Evolutionary conservation across 2,113 vertebrate species (phyloP).

Genomic region (Microcebus jonahi): DNA sequence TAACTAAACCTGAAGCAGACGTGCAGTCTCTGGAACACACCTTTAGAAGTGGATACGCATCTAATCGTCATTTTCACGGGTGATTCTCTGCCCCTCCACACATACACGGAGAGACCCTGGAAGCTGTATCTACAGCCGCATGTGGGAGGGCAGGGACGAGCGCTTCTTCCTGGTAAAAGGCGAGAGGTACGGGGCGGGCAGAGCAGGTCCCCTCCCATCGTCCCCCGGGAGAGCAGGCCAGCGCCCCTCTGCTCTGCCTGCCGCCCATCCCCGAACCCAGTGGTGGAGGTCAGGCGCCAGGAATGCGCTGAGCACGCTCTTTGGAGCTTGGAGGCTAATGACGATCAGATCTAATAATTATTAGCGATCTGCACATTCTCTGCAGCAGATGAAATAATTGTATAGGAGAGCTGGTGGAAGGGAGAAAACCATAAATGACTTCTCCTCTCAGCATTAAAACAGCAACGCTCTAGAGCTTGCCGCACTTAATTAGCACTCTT

Average conservation of each 20-base stretch:
- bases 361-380: conserved; percentile 12
- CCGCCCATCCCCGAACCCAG: neutral
- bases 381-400: conserved; percentile 43
- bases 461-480: conserved; percentile 17
- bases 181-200: rapidly evolving
- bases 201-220: neutral
- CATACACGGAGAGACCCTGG: neutral
- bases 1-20: neutral
- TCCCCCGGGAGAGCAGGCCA: neutral
- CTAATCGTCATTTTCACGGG: neutral
- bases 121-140: rapidly evolving
- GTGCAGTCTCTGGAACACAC: neutral
- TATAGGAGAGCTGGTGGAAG: neutral
- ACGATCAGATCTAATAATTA: conserved; percentile 1
- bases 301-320: neutral
- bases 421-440: neutral
- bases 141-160: rapidly evolving
- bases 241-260: neutral
- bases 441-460: conserved; percentile 32
- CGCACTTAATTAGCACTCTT: conserved; percentile 72
- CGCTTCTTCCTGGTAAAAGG: neutral
- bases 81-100: rapidly evolving
- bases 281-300: neutral
- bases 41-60: rapidly evolving
- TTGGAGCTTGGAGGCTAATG: neutral